A percentile compares a stretch with the other conserved stretches of the same genome.
Evolutionary conservation across 1,140 invertebrate species (phyloP).

Genomic region (Berghia stephanieae): DNA sequence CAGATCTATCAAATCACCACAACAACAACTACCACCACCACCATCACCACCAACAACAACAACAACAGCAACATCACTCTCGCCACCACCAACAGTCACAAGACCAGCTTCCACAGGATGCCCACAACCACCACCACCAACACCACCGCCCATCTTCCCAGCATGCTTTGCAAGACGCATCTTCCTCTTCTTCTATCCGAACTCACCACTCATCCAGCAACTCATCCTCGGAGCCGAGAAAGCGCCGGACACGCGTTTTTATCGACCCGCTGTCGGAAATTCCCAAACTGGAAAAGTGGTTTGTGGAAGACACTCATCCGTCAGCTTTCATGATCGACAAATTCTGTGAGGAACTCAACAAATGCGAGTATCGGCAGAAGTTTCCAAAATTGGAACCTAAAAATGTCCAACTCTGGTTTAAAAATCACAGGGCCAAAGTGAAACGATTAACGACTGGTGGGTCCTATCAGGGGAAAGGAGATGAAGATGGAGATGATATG

Average conservation of each 20-base stretch:
- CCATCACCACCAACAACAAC: conserved; percentile 41
- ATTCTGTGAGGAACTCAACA: conserved; percentile 94
- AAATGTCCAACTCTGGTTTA: conserved; percentile 93
- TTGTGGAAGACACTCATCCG: conserved; percentile 95
- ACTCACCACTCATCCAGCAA: conserved; percentile 34
- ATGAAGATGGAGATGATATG: background rate
- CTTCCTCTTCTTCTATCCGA: background rate
- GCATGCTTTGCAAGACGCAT: conserved; percentile 34
- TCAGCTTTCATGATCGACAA: conserved; percentile 96
- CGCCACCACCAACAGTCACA: too few relatives aligned
- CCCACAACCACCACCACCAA: background rate
- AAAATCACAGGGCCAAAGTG: conserved; percentile 93
- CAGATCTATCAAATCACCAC: too few relatives aligned
- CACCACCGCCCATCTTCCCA: conserved; percentile 33
- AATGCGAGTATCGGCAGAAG: conserved; percentile 90
- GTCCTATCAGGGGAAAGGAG: background rate
- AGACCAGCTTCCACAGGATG: too few relatives aligned
- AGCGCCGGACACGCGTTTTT: conserved; percentile 94
- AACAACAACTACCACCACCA: too few relatives aligned
- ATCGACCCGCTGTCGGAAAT: conserved; percentile 98
- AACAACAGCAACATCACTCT: conserved; percentile 33
- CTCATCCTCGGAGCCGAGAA: conserved; percentile 51
- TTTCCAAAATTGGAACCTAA: conserved; percentile 96
- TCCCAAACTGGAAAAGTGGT: conserved; percentile 95
- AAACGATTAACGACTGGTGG: conserved; percentile 80